Base-by-base conservation (phyloP, 2,797 vertebrate genomes). In the Eulemur albifrons region DNA sequence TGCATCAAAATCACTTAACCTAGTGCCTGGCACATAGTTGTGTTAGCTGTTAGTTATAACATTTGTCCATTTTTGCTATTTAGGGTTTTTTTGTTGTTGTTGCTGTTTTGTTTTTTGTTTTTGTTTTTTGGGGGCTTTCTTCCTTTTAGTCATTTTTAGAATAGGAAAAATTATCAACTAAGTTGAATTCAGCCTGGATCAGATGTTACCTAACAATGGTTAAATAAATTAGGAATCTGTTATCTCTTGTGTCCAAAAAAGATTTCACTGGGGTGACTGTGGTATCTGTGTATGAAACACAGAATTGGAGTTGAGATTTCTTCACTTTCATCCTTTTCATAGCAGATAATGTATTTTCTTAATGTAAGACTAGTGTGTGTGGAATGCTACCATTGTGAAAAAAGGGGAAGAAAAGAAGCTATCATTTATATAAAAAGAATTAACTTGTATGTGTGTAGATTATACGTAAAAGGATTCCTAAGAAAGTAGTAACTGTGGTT, bases 81-180 rank as follows among this genome's bases (percentile, higher is more conserved):
- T 50, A 54, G 73, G 23, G 35, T 77, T 73, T 15, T 54, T 57
- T 17, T 57, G 54, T 57, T 57, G 11, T 90, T 96, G 54, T 93
- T 89, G 13, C 67, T 61, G 1, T 63, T 73, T 57, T 57, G 54
- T 50, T 50, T 50, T 50, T 50, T 57, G 54, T 50, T 50, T 50
- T 50, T 50, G 48, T 45, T 73, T 43, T 13, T 14, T 2, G 32
- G 18, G 8, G 48, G 13, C 9, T 80, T 59, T 63, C 45, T 76
- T 48, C 30, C 13, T 75, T 30, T 89, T 95, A 91, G 90, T 93
- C 59, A 35, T 88, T 84, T 80, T 59, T 84, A 84, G 52, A 96
- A 63, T 76, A 50, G 70, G 12, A 83, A 97, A 81, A 92, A 90
- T 82, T 83, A 45, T 65, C 48, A 79, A 54, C 79, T 83, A 89